phyloP scores from a whole-genome alignment of 2,113 vertebrate species.

The Pygoscelis adeliae region DNA sequence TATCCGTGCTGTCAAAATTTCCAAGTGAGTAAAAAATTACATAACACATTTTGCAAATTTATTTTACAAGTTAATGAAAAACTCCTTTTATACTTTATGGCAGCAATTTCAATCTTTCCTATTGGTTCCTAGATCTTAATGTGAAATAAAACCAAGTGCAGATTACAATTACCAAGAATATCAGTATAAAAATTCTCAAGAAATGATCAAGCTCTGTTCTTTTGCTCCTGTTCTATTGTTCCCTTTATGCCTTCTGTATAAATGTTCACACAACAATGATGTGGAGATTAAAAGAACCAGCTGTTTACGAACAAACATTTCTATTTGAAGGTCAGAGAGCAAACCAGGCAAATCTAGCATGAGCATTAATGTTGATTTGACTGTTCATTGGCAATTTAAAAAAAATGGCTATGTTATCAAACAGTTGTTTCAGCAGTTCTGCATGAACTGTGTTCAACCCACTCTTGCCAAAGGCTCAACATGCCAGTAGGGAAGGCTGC shows the following conservation, averaged over 20 bases:
- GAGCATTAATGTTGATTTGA: not conserved
- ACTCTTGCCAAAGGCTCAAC: not conserved
- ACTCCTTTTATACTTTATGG: not conserved
- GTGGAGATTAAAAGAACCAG: not conserved
- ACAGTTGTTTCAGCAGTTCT: not conserved
- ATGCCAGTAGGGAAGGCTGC: not conserved
- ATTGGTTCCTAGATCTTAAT: not conserved
- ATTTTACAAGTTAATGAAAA: not conserved
- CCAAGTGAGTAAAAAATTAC: not conserved
- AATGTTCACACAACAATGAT: not conserved
- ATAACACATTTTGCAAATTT: not conserved
- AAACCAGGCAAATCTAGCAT: not conserved
- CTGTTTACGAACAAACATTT: conserved; percentile 29
- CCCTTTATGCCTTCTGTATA: not conserved
- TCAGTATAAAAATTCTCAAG: not conserved
- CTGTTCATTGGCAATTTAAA: not conserved
- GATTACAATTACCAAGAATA: not conserved
- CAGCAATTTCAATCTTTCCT: not conserved
- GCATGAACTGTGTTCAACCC: not conserved
- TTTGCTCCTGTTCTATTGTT: not conserved
- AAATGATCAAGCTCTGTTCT: not conserved
- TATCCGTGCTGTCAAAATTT: not conserved
- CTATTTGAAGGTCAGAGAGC: not conserved
- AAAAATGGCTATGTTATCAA: not conserved
- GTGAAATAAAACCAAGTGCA: not conserved